These are phyloP conservation scores for Graptemys geographica DNA, from an alignment of 2,797 vertebrate species.

Conservation along the genomic window DNA sequence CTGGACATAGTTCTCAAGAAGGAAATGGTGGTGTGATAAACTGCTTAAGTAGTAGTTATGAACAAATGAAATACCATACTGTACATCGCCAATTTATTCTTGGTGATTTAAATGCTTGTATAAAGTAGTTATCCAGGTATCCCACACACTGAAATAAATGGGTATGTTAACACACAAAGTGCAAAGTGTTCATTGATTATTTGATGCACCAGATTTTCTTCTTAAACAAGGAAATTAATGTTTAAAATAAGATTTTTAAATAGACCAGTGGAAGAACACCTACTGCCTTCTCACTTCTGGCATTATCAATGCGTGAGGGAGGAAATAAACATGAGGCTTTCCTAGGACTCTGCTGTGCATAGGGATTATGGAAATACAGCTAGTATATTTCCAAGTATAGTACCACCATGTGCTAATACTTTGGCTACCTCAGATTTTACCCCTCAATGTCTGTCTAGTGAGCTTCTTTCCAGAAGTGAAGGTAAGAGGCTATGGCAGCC, in stretches of 20 bases:
- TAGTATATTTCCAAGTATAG: neutral
- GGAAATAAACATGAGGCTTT: neutral
- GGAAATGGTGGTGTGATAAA: neutral
- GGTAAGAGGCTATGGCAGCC: neutral
- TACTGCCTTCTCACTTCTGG: slow-evolving; percentile 15
- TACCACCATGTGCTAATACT: neutral
- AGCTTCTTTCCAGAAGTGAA: slow-evolving; percentile 25
- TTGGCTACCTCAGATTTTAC: neutral
- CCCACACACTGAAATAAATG: neutral
- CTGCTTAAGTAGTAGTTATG: neutral
- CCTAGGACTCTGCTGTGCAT: neutral
- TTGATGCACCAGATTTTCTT: neutral
- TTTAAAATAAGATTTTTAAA: slow-evolving; percentile 48
- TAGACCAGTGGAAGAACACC: slow-evolving; percentile 63
- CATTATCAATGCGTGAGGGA: neutral
- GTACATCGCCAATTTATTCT: slow-evolving; percentile 4
- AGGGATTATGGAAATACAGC: neutral
- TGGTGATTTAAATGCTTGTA: neutral
- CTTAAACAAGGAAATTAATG: neutral
- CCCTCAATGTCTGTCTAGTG: neutral
- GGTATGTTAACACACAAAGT: neutral
- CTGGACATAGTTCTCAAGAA: neutral
- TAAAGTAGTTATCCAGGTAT: neutral
- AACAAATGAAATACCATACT: neutral
- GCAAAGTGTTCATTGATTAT: neutral